Conservation (phyloP, 2,888 invertebrate species). For the Heliconius aoede region DNA sequence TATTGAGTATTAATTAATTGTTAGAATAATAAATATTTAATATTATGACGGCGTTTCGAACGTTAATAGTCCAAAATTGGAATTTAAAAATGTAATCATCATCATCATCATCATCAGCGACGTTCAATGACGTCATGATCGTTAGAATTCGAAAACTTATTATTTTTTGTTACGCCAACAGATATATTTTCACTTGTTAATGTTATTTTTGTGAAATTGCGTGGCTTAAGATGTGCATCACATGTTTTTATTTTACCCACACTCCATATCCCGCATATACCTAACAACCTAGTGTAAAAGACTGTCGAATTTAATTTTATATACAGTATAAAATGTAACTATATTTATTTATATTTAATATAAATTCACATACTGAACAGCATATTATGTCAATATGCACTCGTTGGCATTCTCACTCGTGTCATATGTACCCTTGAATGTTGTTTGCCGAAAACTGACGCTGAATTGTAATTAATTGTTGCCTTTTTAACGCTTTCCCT, state of each 20-base stretch:
- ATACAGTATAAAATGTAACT: background rate
- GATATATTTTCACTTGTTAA: constrained; percentile 25
- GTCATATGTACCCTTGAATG: constrained; percentile 23
- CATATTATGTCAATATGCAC: background rate
- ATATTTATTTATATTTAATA: background rate
- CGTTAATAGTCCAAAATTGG: background rate
- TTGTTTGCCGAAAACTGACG: constrained; percentile 57
- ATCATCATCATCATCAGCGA: constrained; percentile 9
- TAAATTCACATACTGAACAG: background rate
- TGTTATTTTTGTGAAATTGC: constrained; percentile 27
- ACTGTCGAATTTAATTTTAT: too few relatives aligned
- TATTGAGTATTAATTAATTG: background rate
- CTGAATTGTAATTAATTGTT: constrained; percentile 81
- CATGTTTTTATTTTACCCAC: too few relatives aligned
- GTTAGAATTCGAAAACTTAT: constrained; percentile 20
- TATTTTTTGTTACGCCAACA: constrained; percentile 13
- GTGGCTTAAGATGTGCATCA: too few relatives aligned
- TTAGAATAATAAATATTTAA: constrained; percentile 6
- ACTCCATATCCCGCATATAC: too few relatives aligned
- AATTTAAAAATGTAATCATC: constrained; percentile 2
- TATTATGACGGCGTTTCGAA: background rate
- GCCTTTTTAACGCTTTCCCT: constrained; percentile 83
- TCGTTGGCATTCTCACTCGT: constrained; percentile 6
- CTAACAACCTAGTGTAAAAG: too few relatives aligned
- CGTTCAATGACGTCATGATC: constrained; percentile 23